Evolutionary conservation across 2,888 invertebrate genomes (phyloP).

Genomic region (Nymphalis polychloros): DNA sequence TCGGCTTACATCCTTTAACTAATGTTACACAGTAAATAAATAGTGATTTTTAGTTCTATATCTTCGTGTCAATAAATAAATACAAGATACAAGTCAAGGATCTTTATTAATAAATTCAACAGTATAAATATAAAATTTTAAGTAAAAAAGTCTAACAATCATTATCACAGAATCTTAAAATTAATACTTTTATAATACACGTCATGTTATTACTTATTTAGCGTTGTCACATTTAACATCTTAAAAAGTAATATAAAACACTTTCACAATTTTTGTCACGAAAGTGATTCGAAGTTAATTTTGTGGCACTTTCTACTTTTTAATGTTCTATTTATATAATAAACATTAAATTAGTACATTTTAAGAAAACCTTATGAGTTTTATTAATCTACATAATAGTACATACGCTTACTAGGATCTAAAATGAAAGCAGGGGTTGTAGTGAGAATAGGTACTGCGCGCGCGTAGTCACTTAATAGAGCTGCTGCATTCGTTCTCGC

Average conservation of each 20-base stretch:
- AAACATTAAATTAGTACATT: constrained; percentile 20
- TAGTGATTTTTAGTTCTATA: no score
- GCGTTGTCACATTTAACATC: constrained; percentile 26
- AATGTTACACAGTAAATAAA: no score
- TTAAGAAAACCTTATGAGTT: constrained; percentile 1
- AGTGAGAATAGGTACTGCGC: constrained; percentile 65
- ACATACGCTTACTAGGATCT: constrained; percentile 78
- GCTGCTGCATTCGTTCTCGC: constrained; percentile 54
- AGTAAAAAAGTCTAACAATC: constrained; percentile 38
- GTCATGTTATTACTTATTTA: not conserved
- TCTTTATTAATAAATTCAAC: constrained; percentile 34
- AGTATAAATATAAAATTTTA: constrained; percentile 35
- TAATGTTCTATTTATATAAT: constrained; percentile 41
- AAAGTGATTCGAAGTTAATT: constrained; percentile 33
- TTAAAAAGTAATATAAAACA: constrained; percentile 35
- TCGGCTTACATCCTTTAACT: no score
- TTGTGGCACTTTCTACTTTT: constrained; percentile 62
- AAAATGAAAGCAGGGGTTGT: constrained; percentile 69
- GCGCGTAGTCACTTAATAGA: constrained; percentile 67
- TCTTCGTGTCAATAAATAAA: not conserved
- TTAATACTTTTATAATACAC: constrained; percentile 36
- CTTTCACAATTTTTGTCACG: constrained; percentile 36
- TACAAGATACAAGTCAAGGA: not conserved
- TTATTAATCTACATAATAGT: constrained; percentile 71
- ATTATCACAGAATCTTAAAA: constrained; percentile 67